These are phyloP conservation scores for Echinops telfairi DNA, from an alignment of 2,113 vertebrate genomes.

Conservation along the genomic window DNA sequence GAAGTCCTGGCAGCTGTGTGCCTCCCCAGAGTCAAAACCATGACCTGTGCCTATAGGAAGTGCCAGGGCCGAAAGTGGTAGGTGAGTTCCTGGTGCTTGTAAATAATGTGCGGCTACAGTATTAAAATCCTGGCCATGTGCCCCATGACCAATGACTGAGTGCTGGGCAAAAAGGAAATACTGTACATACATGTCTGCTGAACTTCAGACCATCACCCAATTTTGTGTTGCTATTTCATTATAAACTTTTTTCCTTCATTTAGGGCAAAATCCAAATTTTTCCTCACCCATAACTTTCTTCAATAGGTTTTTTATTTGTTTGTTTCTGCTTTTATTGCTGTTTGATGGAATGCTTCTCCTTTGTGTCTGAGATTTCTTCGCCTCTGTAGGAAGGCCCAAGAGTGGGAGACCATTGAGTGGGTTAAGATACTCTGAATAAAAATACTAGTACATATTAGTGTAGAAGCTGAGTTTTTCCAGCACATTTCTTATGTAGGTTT, in stretches of 20 bases:
- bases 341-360: not conserved
- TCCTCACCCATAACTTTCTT: not conserved
- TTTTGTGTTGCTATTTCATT: not conserved
- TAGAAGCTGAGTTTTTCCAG: too few species aligned
- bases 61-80: not conserved
- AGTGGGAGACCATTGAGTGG: not conserved
- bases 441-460: too few species aligned
- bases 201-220: not conserved
- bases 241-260: not conserved
- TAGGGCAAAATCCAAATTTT: not conserved
- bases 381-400: not conserved
- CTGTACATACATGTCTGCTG: not conserved
- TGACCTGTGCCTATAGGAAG: rapidly evolving
- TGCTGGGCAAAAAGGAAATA: not conserved
- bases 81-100: not conserved
- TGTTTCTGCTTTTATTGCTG: too few species aligned
- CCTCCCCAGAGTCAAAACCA: not conserved
- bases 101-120: not conserved
- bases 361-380: too few species aligned
- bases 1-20: not conserved
- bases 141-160: not conserved
- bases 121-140: not conserved
- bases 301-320: not conserved
- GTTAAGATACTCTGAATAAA: not conserved
- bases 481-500: too few species aligned